Evolutionary conservation across 2,888 invertebrate species (phyloP), one percentile per base, ranked within the genome.

Genomic region (Philereme vetulata): DNA sequence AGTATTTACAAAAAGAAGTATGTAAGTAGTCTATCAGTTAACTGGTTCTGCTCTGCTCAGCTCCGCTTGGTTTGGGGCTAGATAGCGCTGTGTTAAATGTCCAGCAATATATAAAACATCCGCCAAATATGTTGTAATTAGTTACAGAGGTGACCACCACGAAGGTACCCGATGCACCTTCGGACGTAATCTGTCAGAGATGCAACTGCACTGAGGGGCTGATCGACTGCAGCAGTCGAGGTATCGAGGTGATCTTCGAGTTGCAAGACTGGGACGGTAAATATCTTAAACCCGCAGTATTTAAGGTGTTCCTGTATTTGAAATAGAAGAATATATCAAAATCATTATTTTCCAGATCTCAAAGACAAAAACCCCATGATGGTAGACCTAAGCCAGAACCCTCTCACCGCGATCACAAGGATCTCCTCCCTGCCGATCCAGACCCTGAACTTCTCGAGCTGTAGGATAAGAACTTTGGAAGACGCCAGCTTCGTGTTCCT

Each of bases 401-500:
- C 72, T 0, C 68, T 93, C 1, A 70, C 72, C 0, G 78, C 78
- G 0, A 43, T 94, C 0, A 85, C 78, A 4, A 73, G 81, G 7
- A 90, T 96, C 33, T 93, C 94, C 0, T 69, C 75, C 0, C 77
- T 93, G 11, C 81, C 81, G 0, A 67, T 95, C 2, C 80, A 81
- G 32, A 85, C 83, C 34, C 76, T 96, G 5, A 93, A 94, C 65
- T 79, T 96, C 9, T 92, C 93, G 0, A 81, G 91, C 58, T 95
- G 95, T 75, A 81, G 85, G 4, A 94, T 96, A 9, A 79, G 74
- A 0, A 79, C 75, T 0, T 93, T 96, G 21, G 93, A 92, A 0
- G 76, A 91, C 4, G 86, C 78, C 0, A 93, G 94, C 5, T 96
- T 96, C 73, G 82, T 85, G 54, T 88, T 94, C 66, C 78, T 96